Evolutionary conservation across 2,888 invertebrate genomes (phyloP).

Genomic region (Parascotia fuliginaria): DNA sequence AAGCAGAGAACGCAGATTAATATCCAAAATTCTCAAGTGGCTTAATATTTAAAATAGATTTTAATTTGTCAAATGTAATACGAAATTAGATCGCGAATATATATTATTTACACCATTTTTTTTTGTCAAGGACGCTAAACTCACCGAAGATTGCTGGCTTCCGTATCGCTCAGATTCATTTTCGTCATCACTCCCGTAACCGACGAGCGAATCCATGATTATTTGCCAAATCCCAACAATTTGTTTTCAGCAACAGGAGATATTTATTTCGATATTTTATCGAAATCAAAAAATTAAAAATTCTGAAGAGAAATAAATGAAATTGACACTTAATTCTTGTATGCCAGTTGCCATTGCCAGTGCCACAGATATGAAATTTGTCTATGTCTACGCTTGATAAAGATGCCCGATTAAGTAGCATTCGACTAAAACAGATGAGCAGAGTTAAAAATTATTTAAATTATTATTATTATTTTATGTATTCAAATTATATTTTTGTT

Average conservation of each 20-base stretch:
- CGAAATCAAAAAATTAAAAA: neutral
- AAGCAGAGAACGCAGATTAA: slow-evolving; percentile 86
- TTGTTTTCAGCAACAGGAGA: neutral
- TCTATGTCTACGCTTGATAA: too few relatives aligned
- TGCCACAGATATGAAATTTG: too few relatives aligned
- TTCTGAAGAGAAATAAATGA: neutral
- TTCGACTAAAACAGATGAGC: too few relatives aligned
- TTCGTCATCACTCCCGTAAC: slow-evolving; percentile 93
- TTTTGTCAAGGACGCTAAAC: slow-evolving; percentile 56
- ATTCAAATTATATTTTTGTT: too few relatives aligned
- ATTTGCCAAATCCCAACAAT: neutral
- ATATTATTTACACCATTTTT: neutral
- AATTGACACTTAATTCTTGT: neutral
- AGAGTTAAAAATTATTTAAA: too few relatives aligned
- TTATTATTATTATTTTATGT: too few relatives aligned
- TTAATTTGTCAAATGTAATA: neutral
- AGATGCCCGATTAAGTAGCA: too few relatives aligned
- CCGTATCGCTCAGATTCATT: slow-evolving; percentile 81
- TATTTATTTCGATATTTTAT: neutral
- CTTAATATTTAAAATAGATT: slow-evolving; percentile 17
- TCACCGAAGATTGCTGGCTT: slow-evolving; percentile 66
- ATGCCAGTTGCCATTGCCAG: too few relatives aligned
- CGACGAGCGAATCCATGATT: slow-evolving; percentile 90
- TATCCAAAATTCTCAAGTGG: slow-evolving; percentile 57
- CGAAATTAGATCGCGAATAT: neutral